Conservation (phyloP, 2,888 invertebrate species). For the Anticlea derivata region DNA sequence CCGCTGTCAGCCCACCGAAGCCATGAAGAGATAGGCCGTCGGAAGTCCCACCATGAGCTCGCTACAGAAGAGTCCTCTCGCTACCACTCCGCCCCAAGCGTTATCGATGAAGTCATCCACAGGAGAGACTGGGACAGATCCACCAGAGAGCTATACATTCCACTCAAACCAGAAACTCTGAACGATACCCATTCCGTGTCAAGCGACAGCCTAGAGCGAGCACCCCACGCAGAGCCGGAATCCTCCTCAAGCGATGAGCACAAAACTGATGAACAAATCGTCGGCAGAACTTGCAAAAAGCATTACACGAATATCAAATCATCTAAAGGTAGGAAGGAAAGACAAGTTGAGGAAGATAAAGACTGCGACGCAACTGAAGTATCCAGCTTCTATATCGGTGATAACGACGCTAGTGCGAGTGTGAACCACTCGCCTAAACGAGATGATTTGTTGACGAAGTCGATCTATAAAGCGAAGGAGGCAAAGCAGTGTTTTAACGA, state of each 20-base stretch:
- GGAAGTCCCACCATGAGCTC: slow-evolving; percentile 53
- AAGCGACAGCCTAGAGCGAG: slow-evolving; percentile 41
- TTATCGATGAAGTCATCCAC: slow-evolving; percentile 71
- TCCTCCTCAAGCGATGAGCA: slow-evolving; percentile 49
- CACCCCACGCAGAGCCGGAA: slow-evolving; percentile 50
- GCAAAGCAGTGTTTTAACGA: slow-evolving; percentile 71
- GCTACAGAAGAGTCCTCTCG: slow-evolving; percentile 49
- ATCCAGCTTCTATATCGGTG: slow-evolving; percentile 66
- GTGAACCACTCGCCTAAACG: slow-evolving; percentile 29
- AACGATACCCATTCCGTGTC: slow-evolving; percentile 39
- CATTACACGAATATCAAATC: slow-evolving; percentile 73
- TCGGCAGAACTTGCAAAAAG: slow-evolving; percentile 61
- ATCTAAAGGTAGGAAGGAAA: slow-evolving; percentile 57
- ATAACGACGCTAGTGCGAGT: slow-evolving; percentile 35
- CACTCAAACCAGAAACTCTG: slow-evolving; percentile 46
- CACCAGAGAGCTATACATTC: slow-evolving; percentile 66
- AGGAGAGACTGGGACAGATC: slow-evolving; percentile 76
- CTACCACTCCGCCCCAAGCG: slow-evolving; percentile 76
- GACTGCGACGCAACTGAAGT: slow-evolving; percentile 64
- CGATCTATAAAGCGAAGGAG: slow-evolving; percentile 55
- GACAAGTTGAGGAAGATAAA: slow-evolving; percentile 59
- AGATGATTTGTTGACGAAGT: slow-evolving; percentile 15
- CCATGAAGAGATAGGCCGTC: slow-evolving; percentile 68
- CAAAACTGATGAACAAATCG: slow-evolving; percentile 44
- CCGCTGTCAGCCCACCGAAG: slow-evolving; percentile 66